Base-by-base conservation (phyloP, 2,113 vertebrate genomes). In the Ploceus nigricollis region DNA sequence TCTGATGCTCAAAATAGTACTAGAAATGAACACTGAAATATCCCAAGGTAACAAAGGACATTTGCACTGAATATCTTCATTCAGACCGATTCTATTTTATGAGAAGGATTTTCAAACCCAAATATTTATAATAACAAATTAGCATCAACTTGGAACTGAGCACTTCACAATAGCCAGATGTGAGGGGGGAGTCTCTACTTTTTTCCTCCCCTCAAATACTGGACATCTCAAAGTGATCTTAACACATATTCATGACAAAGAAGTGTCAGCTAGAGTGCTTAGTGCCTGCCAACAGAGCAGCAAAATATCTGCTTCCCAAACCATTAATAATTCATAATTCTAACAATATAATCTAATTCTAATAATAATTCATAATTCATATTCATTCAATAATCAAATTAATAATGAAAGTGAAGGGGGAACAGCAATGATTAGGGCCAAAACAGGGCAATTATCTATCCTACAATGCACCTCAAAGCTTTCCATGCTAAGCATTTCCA, bases 61-160 rank as follows among this genome's bases (percentile, higher is more conserved):
- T 70, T 23, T 84, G 12, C 37, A 92, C 61, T 58, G n/a, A 82
- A 39, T 8, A 79, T 15, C 66, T 80, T 90, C 58, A 96, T 93
- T 87, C 51, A 85, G 42, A 70, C n/a, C 35, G 44, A 39, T 68
- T 51, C 8, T 23, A 90, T 91, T 81, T 58, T 45, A 58, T 11
- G 39, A 68, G 35, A 79, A 71, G 17, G 51, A 82, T 69, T 73
- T 77, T 35, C n/a, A 79, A 84, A 85, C 70, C 19, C 17, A 79
- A 45, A 25, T 50, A 64, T 87, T 87, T 72, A 31, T 17, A 33
- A 50, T 5, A 66, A 47, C 8, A 68, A 25, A 87, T 35, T 22
- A 44, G 80, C 11, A 72, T 7, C 51, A 50, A 1, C 45, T 78
- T 71, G 50, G 44, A 86, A 61, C 10, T 57, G 11, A 65, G 44